Conservation (phyloP, 2,797 vertebrate species). For the Enteromius afrohamiltoni region DNA sequence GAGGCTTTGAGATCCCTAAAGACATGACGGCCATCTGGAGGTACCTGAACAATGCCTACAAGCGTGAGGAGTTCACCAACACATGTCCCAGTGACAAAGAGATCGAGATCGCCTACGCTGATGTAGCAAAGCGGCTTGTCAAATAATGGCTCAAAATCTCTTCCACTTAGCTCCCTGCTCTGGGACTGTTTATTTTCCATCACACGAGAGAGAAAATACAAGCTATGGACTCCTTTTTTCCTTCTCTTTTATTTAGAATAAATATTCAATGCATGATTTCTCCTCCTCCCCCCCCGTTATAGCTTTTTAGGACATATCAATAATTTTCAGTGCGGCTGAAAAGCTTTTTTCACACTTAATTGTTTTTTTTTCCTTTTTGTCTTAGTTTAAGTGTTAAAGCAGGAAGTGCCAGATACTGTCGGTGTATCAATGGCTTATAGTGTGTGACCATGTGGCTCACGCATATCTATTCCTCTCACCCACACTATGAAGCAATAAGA, state of each 20-base stretch:
- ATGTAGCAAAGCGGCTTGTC: conserved; percentile 96
- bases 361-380: conserved; percentile 5
- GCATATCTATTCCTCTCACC: conserved; percentile 66
- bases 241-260: conserved; percentile 68
- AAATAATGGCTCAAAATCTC: conserved; percentile 79
- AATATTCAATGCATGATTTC: conserved; percentile 61
- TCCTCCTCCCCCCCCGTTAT: not conserved
- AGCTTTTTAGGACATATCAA: conserved; percentile 48
- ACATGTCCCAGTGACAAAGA: conserved; percentile 97
- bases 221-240: conserved; percentile 71
- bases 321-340: conserved; percentile 59
- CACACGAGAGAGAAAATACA: conserved; percentile 65
- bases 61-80: conserved; percentile 96
- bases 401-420: conserved; percentile 35
- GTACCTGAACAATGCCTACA: conserved; percentile 92
- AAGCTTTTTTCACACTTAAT: conserved; percentile 40
- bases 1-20: conserved; percentile 95
- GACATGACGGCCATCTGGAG: conserved; percentile 93
- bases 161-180: conserved; percentile 50
- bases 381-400: conserved; percentile 36
- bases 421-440: conserved; percentile 58
- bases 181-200: conserved; percentile 70
- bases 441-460: conserved; percentile 38
- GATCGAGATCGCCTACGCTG: conserved; percentile 95
- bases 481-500: conserved; percentile 57